Conservation (phyloP, 2,797 vertebrate genomes). For the Lagodon rhomboides region DNA sequence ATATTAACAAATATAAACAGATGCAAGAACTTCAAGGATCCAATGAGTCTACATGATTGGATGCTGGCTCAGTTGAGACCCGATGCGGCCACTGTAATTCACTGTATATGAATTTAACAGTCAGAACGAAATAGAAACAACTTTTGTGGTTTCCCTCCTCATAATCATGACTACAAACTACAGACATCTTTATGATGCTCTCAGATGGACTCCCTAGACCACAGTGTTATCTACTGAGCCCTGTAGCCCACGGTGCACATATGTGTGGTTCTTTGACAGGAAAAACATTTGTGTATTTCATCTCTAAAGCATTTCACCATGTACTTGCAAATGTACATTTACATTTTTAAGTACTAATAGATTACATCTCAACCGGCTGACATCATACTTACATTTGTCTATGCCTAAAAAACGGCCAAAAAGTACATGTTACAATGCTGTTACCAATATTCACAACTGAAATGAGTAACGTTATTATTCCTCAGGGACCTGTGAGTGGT, state of each 20-base stretch:
- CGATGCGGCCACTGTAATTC: not conserved
- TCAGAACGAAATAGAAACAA: slow-evolving; percentile 9
- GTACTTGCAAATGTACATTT: too few relatives aligned
- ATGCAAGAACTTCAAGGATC: not conserved
- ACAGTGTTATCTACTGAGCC: not conserved
- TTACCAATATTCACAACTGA: not conserved
- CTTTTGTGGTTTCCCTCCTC: not conserved
- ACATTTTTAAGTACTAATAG: not conserved
- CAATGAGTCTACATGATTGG: not conserved
- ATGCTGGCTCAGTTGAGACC: not conserved
- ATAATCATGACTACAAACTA: not conserved
- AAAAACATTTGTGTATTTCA: not conserved
- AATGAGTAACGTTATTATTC: not conserved
- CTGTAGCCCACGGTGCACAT: not conserved
- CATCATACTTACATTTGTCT: not conserved
- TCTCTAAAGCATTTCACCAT: not conserved
- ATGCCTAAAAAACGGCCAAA: accelerated
- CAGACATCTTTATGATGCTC: not conserved
- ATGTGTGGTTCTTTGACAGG: not conserved
- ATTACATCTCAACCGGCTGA: too few relatives aligned
- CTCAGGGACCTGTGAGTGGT: not conserved
- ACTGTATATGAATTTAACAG: not conserved
- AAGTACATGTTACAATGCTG: not conserved
- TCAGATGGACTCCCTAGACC: not conserved
- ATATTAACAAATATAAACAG: not conserved